phyloP scores from a whole-genome alignment of 1,140 invertebrate species.

The Diabrotica virgifera region DNA sequence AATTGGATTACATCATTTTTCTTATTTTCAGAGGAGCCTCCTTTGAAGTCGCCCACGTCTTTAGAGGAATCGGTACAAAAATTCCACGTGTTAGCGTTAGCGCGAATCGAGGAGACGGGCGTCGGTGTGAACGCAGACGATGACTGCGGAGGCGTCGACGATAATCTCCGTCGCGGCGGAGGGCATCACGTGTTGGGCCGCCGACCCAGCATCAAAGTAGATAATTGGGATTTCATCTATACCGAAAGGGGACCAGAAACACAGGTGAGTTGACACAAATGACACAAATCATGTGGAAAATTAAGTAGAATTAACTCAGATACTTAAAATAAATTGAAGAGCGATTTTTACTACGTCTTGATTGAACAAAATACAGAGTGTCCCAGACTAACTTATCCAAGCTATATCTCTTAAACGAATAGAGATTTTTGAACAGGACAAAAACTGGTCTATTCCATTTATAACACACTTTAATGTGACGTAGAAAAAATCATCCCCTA shows the following conservation, averaged over 20 bases:
- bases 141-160: slow-evolving; percentile 6
- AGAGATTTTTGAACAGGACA: no score
- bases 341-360: no score
- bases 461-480: no score
- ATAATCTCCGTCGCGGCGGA: not conserved
- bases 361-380: no score
- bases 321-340: no score
- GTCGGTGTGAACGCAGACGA: slow-evolving; percentile 17
- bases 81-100: slow-evolving; percentile 41
- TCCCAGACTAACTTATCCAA: no score
- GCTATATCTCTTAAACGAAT: no score
- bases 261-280: slow-evolving; percentile 6
- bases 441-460: no score
- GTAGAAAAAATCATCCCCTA: no score
- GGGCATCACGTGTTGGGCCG: slow-evolving; percentile 17
- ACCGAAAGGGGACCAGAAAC: slow-evolving; percentile 26
- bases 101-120: slow-evolving; percentile 36
- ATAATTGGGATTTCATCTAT: slow-evolving; percentile 45
- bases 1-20: not conserved
- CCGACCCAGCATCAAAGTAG: slow-evolving; percentile 38
- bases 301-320: no score
- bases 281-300: no score
- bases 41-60: not conserved
- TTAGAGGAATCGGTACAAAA: slow-evolving; percentile 24
- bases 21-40: not conserved